Conservation (phyloP, 2,888 invertebrate genomes). For the Lomographa bimaculata region DNA sequence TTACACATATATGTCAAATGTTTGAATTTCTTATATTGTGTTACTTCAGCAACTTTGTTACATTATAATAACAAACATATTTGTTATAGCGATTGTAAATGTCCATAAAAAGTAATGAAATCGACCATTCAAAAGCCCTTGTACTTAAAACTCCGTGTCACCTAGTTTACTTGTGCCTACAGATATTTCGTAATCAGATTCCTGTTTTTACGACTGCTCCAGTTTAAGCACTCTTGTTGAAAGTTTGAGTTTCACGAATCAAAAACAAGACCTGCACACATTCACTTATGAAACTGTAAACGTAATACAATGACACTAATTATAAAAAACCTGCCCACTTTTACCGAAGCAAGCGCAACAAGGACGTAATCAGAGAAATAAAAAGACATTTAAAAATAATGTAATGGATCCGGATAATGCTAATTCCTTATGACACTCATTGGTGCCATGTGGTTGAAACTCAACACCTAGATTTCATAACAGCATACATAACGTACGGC, state of each 20-base stretch:
- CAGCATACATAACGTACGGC: constrained; percentile 13
- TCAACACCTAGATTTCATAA: constrained; percentile 16
- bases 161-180: constrained; percentile 34
- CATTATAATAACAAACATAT: too few relatives aligned
- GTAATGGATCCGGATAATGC: constrained; percentile 14
- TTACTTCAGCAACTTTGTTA: too few relatives aligned
- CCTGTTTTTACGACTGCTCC: constrained; percentile 39
- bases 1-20: too few relatives aligned
- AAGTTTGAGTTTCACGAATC: constrained; percentile 36
- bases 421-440: constrained; percentile 16
- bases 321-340: constrained; percentile 13
- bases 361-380: constrained; percentile 14
- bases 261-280: constrained; percentile 31
- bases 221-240: constrained; percentile 37
- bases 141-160: constrained; percentile 43
- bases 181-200: constrained; percentile 43
- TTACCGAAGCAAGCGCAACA: constrained; percentile 2
- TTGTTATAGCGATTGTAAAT: too few relatives aligned
- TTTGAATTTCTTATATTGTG: too few relatives aligned
- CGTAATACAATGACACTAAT: constrained; percentile 21
- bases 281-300: constrained; percentile 28
- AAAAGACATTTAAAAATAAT: background rate
- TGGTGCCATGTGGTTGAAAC: constrained; percentile 18
- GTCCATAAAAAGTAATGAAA: constrained; percentile 33
- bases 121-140: constrained; percentile 41